Percentiles rank a stretch among this genome's conserved stretches.
Conservation (phyloP, 2,113 vertebrate species). For the Hippotragus niger region DNA sequence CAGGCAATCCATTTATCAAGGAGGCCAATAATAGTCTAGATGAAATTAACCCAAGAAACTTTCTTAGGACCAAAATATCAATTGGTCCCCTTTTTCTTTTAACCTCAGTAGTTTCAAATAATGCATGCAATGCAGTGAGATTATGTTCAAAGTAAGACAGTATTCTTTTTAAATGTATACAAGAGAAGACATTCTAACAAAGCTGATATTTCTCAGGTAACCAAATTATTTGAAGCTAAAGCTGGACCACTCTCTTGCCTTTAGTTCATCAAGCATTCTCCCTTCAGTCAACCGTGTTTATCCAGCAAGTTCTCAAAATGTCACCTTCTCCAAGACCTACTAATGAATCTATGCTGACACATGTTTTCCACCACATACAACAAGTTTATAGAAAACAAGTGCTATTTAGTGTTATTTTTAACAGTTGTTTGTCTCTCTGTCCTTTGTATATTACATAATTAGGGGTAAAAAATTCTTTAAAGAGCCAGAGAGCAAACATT, state of each 20-base stretch:
- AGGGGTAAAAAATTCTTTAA: neutral
- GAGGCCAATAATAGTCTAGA: neutral
- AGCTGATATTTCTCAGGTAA: slow-evolving; percentile 16
- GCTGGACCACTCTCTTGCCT: neutral
- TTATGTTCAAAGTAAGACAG: neutral
- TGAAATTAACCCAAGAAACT: neutral
- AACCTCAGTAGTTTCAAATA: slow-evolving; percentile 29
- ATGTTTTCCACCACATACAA: neutral
- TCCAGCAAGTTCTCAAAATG: neutral
- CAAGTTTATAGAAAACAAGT: neutral
- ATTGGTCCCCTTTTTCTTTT: neutral
- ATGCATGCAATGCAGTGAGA: slow-evolving; percentile 2
- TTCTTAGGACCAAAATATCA: slow-evolving; percentile 8
- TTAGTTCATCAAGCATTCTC: neutral
- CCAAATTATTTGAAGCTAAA: neutral
- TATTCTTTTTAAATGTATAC: neutral
- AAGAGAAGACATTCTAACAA: slow-evolving; percentile 21
- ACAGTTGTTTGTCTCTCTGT: neutral
- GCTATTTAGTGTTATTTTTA: neutral
- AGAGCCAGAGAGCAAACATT: neutral
- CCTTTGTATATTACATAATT: neutral
- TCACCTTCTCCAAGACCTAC: neutral
- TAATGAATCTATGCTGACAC: neutral
- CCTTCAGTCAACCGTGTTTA: neutral
- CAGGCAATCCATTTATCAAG: neutral